phyloP scores from a whole-genome alignment of 2,797 vertebrate genomes.

The Lerista edwardsae region DNA sequence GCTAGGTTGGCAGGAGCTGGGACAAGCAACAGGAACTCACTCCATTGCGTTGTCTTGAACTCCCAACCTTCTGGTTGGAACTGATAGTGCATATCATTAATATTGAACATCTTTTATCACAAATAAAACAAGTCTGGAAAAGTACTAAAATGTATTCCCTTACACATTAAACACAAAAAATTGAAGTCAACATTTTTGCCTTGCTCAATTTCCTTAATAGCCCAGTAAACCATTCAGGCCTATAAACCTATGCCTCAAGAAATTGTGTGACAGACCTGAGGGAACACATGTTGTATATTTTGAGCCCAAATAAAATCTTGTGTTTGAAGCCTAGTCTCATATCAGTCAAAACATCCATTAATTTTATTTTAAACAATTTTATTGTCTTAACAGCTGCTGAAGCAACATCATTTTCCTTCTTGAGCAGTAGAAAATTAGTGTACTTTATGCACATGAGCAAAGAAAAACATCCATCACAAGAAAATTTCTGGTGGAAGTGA shows the following conservation, averaged over 20 bases:
- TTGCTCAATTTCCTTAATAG: background rate
- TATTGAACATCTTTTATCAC: background rate
- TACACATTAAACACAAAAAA: background rate
- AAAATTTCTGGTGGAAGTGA: background rate
- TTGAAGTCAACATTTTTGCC: background rate
- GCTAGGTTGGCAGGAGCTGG: no score
- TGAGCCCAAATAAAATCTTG: background rate
- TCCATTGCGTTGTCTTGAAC: no score
- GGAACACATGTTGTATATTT: background rate
- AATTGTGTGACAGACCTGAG: background rate
- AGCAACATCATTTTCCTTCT: background rate
- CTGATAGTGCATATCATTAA: no score
- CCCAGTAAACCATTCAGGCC: background rate
- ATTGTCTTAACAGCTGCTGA: background rate
- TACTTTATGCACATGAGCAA: background rate
- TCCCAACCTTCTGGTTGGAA: no score
- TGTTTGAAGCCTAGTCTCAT: background rate
- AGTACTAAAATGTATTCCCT: background rate
- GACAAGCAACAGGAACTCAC: no score
- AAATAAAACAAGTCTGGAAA: background rate
- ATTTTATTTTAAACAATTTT: no score
- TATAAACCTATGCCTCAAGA: background rate
- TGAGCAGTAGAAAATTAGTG: background rate
- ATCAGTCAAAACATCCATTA: background rate
- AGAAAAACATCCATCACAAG: background rate